Percentiles rank a stretch among this genome's conserved stretches.
Conservation (phyloP, 1,140 invertebrate species). For the Hycleus phaleratus region DNA sequence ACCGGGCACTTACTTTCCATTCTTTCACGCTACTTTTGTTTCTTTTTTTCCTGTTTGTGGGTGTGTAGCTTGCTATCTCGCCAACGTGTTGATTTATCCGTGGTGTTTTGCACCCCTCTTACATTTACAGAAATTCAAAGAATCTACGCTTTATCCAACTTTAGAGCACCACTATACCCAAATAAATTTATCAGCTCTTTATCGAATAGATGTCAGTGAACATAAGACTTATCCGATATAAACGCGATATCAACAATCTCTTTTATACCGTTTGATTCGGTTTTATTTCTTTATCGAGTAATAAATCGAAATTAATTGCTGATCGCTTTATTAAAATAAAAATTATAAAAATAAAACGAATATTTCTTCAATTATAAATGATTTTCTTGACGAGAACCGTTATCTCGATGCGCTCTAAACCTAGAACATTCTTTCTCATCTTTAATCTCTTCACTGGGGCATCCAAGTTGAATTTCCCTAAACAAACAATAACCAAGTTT, state of each 20-base stretch:
- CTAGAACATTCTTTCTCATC: no score
- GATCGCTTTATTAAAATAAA: no score
- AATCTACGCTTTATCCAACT: constrained; percentile 19
- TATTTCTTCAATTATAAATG: no score
- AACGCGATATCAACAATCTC: constrained; percentile 19
- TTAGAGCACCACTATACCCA: constrained; percentile 12
- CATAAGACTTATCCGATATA: constrained; percentile 19
- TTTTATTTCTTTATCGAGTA: neutral
- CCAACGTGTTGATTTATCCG: constrained; percentile 22
- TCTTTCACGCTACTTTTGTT: neutral
- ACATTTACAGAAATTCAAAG: constrained; percentile 17
- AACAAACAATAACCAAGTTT: no score
- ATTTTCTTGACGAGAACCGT: no score
- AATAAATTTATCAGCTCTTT: constrained; percentile 24
- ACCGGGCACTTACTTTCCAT: constrained; percentile 8
- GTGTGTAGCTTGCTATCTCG: constrained; percentile 9
- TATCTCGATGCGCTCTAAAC: no score
- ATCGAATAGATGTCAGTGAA: constrained; percentile 12
- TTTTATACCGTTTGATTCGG: constrained; percentile 9
- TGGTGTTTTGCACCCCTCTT: constrained; percentile 11
- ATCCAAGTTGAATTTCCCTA: no score
- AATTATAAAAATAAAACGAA: no score
- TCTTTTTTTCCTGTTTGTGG: neutral
- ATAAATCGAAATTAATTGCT: no score
- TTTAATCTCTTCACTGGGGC: no score